Base-by-base conservation (phyloP, 1,140 invertebrate genomes). In the Saccostrea glomerata region DNA sequence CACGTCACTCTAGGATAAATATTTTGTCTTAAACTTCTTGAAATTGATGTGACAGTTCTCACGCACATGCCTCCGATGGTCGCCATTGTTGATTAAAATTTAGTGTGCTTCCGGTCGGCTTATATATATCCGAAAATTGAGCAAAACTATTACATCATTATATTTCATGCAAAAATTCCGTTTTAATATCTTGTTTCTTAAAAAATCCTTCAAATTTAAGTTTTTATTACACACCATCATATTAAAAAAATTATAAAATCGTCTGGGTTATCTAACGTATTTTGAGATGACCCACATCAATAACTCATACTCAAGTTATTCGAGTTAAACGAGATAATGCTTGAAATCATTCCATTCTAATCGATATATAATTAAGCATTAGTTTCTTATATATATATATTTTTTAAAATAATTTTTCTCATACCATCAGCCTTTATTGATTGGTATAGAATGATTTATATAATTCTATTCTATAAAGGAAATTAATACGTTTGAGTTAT, bases 21-120 rank as follows among this genome's bases (percentile, higher is more conserved):
- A 47, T 55, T 56, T 25, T 58, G 58, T 56, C 55, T 25, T 15
- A 77, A 77, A 77, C 25, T 13, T 83, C 54, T 66, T 56, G 85
- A 60, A 58, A 89, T 87, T 25, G 77, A 54, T 13, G 25, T 84
- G 54, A 86, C 36, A 73, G 84, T 86, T 54, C 88, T 54, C 55
- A 90, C 58, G 60, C 90, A 90, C 90, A 90, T 90, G 90, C 88
- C 88, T n/a, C 86, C 55, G 0, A 86, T 30, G 20, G 90, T 88
- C 30, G 90, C 90, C 90, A 90, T 90, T 54, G 83, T 90, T 55
- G 30, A 17, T 54, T 11, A 17, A 54, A 84, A 84, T 55, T 55
- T 13, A 7, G 13, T 54, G n/a, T 9, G 17, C n/a, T 17, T 84
- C 36, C 20, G 82, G 70, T 77, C 70, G 25, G 25, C 23, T 3